Conservation (phyloP, 2,113 vertebrate species). For the Talpa occidentalis region DNA sequence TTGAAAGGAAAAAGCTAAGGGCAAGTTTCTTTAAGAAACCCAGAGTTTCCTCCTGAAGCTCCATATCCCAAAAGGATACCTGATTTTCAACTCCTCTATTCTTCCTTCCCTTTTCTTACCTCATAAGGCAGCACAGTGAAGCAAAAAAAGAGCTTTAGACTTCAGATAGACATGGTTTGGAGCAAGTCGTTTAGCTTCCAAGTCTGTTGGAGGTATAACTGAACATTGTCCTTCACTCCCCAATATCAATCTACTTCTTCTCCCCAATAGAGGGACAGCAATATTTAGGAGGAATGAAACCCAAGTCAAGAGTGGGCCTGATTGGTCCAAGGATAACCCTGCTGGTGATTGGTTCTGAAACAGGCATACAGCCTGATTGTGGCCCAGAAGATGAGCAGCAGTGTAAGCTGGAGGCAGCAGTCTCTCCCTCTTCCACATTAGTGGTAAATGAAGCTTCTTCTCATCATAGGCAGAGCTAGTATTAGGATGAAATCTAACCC, state of each 20-base stretch:
- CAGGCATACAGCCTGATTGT: not conserved
- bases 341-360: not conserved
- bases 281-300: not conserved
- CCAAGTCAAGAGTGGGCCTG: not conserved
- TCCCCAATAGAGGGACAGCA: not conserved
- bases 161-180: not conserved
- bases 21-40: not conserved
- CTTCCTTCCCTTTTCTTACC: not conserved
- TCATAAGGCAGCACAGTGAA: not conserved
- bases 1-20: not conserved
- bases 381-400: not conserved
- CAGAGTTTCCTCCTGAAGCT: not conserved
- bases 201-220: not conserved
- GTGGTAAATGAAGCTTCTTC: not conserved
- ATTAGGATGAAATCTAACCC: not conserved
- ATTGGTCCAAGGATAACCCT: not conserved
- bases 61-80: not conserved
- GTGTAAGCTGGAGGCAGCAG: not conserved
- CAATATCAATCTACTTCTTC: rapidly evolving
- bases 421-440: not conserved
- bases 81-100: not conserved
- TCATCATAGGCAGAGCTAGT: not conserved
- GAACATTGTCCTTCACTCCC: not conserved
- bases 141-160: not conserved
- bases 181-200: not conserved